Base-by-base conservation (phyloP, 2,888 invertebrate species). In the Hylaea fasciaria region DNA sequence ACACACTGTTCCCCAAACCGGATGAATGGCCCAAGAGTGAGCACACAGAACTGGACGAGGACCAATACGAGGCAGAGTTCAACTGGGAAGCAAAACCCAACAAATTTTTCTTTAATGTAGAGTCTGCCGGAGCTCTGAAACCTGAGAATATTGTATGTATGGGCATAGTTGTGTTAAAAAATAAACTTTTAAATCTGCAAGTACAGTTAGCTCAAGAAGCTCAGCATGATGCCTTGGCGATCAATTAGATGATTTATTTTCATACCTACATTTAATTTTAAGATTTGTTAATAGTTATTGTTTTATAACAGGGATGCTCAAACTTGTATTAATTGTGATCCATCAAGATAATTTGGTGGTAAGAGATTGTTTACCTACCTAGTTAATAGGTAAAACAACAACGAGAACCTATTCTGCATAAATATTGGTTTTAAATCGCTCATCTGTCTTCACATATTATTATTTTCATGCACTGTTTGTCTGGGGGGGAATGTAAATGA, bases 11-110 rank as follows among this genome's bases (percentile, higher is more conserved):
- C 75, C 98, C 99, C 0, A 98, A 98, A 83, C 98, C 99, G 2
- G 98, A 99, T 77, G 99, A 99, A 87, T 99, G 99, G 99, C 99
- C 99, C 0, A 98, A 98, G 86, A 99, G 98, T 89, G 99, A 99
- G 92, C 98, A 98, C 82, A 96, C 97, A 10, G 98, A 98, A 85
- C 86, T 99, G 13, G 97, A 97, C 67, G 98, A 98, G 76, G 97
- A 97, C 79, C 96, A 97, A 83, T 96, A 96, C 90, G 97, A 99
- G 92, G 99, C 97, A 0, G 95, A 97, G 0, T 99, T 96, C 84
- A 98, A 98, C 80, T 97, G 98, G 94, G 96, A 97, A 83, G 96
- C 97, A 0, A 98, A 98, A 82, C 98, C 99, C 1, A 98, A 98
- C 83, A 99, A 99, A 87, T 99, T 98, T 87, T 99, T 95, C 87